Conservation (phyloP, 2,888 invertebrate genomes). For the Glaucopsyche alexis region DNA sequence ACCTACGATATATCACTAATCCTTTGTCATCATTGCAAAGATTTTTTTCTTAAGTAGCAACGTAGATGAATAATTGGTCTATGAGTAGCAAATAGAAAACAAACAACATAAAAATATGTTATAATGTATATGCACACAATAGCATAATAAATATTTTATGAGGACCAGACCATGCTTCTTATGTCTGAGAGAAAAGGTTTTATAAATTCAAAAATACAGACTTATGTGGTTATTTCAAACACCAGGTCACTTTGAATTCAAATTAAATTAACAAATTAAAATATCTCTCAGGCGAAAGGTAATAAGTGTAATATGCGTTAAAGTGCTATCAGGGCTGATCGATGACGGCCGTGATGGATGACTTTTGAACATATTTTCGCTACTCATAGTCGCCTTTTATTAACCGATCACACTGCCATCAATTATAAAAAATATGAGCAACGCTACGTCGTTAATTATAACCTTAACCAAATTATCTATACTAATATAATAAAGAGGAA, state of each 20-base stretch:
- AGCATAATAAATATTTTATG: no score
- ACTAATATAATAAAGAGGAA: no score
- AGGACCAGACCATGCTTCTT: no score
- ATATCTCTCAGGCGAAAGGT: constrained; percentile 4
- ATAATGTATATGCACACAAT: no score
- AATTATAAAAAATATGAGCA: constrained; percentile 14
- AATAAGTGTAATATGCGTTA: constrained; percentile 21
- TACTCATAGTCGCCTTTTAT: neutral
- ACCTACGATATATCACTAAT: neutral
- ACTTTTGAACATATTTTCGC: constrained; percentile 23
- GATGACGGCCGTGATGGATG: constrained; percentile 11
- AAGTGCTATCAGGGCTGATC: constrained; percentile 22
- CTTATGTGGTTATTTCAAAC: no score
- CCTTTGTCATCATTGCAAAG: neutral
- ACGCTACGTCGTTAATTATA: constrained; percentile 2
- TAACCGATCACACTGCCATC: constrained; percentile 18
- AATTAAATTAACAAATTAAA: neutral
- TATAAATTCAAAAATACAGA: no score
- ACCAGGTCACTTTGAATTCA: neutral
- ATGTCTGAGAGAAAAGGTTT: no score
- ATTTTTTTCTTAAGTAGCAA: neutral
- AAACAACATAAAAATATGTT: no score
- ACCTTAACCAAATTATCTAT: neutral
- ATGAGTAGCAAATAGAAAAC: no score
- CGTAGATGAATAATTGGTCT: no score